A percentile compares a stretch with the other conserved stretches of the same genome.
Evolutionary conservation across 2,113 vertebrate species (phyloP).

Genomic region (Poeciliopsis prolifica): DNA sequence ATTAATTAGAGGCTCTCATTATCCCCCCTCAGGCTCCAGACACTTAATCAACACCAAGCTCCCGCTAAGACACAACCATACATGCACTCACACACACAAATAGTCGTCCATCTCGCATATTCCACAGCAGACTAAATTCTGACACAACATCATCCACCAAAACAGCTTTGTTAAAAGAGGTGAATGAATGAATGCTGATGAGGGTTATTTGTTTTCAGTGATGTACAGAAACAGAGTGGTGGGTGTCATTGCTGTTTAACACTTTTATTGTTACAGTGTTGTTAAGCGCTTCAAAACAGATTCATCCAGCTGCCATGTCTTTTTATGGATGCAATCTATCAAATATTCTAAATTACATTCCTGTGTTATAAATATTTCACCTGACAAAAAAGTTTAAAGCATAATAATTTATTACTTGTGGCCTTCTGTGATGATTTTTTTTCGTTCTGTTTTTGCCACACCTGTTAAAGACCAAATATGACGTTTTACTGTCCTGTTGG

Average conservation of each 20-base stretch:
- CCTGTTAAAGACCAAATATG: not conserved
- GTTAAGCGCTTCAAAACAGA: constrained; percentile 64
- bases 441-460: not conserved
- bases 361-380: constrained; percentile 30
- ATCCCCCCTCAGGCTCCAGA: constrained; percentile 77
- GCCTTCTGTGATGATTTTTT: not conserved
- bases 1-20: constrained; percentile 82
- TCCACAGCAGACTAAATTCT: constrained; percentile 47
- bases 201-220: constrained; percentile 75
- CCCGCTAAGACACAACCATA: constrained; percentile 59
- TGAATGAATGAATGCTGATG: constrained; percentile 73
- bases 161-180: constrained; percentile 49
- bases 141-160: constrained; percentile 66
- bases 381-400: constrained; percentile 26
- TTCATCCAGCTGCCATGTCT: constrained; percentile 65
- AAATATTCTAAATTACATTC: constrained; percentile 47
- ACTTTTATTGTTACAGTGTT: constrained; percentile 72
- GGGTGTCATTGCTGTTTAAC: constrained; percentile 65
- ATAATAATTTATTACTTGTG: constrained; percentile 13
- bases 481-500: not conserved
- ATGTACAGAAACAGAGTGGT: constrained; percentile 65
- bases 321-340: constrained; percentile 53
- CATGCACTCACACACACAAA: constrained; percentile 28
- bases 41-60: constrained; percentile 79
- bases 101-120: constrained; percentile 33